phyloP scores from a whole-genome alignment of 1,140 invertebrate species.

The Phocides pigmalion region DNA sequence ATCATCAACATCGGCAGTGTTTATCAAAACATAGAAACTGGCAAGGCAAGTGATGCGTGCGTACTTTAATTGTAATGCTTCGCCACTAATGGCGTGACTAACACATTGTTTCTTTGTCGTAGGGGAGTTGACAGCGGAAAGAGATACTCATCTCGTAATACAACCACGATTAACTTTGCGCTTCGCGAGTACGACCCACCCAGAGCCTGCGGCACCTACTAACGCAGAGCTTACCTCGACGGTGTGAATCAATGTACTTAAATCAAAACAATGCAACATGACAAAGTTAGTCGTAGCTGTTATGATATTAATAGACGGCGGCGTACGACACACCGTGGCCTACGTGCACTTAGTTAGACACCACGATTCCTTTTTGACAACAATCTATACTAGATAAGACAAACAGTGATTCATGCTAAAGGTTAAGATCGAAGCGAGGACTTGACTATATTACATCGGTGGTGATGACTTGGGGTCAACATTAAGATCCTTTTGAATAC shows the following conservation, averaged over 20 bases:
- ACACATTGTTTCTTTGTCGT: constrained; percentile 74
- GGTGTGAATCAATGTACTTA: constrained; percentile 19
- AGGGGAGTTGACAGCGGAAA: constrained; percentile 75
- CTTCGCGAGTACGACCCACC: constrained; percentile 58
- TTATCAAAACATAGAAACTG: constrained; percentile 81
- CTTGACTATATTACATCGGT: constrained; percentile 40
- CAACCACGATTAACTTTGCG: constrained; percentile 59
- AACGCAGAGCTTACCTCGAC: constrained; percentile 40
- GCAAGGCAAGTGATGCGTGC: constrained; percentile 80
- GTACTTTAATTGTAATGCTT: constrained; percentile 61
- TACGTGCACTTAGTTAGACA: constrained; percentile 66
- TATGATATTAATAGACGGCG: constrained; percentile 54
- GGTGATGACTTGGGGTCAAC: constrained; percentile 14
- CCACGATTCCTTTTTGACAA: constrained; percentile 48
- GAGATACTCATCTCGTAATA: constrained; percentile 39
- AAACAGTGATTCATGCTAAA: constrained; percentile 72
- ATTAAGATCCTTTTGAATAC: not conserved
- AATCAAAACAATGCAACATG: constrained; percentile 47
- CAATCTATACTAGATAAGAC: constrained; percentile 54
- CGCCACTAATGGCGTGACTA: constrained; percentile 42
- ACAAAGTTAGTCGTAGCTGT: constrained; percentile 73
- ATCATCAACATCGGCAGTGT: constrained; percentile 75
- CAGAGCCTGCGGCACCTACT: constrained; percentile 47
- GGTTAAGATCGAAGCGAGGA: constrained; percentile 62
- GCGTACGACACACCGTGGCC: constrained; percentile 46